These are phyloP conservation scores for Drosophila lacertosa DNA, from an alignment of 1,140 invertebrate genomes.

Conservation along the genomic window DNA sequence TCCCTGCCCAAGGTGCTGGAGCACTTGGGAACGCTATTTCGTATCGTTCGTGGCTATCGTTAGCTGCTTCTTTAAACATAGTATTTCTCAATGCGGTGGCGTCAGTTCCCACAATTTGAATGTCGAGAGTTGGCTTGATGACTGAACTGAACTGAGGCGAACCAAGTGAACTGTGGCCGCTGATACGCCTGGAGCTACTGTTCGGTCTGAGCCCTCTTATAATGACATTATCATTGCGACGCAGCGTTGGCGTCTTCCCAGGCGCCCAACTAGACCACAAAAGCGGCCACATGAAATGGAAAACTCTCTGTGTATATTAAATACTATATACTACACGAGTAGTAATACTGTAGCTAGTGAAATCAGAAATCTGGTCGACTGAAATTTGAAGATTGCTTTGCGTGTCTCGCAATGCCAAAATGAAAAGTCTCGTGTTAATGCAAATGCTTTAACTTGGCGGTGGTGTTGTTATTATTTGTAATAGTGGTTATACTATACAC, in stretches of 20 bases:
- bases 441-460: conserved; percentile 57
- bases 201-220: conserved; percentile 43
- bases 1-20: conserved; percentile 29
- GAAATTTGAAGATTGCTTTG: conserved; percentile 58
- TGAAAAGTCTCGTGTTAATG: conserved; percentile 81
- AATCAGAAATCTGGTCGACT: conserved; percentile 39
- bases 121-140: conserved; percentile 62
- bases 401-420: conserved; percentile 66
- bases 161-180: conserved; percentile 61
- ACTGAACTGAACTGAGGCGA: conserved; percentile 41
- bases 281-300: conserved; percentile 58
- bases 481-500: conserved; percentile 21
- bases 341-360: conserved; percentile 48
- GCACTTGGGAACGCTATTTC: conserved; percentile 20
- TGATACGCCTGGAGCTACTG: conserved; percentile 61
- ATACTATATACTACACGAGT: background rate
- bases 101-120: conserved; percentile 56
- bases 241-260: conserved; percentile 41
- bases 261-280: conserved; percentile 71
- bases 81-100: conserved; percentile 34
- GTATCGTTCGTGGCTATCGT: conserved; percentile 14
- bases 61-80: conserved; percentile 11
- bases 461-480: conserved; percentile 37
- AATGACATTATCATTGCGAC: conserved; percentile 75
- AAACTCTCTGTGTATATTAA: conserved; percentile 46